phyloP scores from a whole-genome alignment of 2,797 vertebrate species.

The Potorous gilbertii region DNA sequence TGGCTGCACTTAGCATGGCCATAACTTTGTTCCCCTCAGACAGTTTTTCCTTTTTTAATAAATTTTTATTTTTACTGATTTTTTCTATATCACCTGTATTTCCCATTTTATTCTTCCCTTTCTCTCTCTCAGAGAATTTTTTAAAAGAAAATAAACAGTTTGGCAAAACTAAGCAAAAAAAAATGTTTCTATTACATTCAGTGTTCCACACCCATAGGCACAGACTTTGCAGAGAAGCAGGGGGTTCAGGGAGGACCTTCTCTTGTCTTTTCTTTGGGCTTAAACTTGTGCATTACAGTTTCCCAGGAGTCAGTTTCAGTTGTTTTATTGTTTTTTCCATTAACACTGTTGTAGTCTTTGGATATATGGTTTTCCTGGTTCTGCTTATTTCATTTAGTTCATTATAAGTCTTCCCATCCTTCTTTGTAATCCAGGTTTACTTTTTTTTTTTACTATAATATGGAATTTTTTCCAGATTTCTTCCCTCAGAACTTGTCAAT shows the following conservation, averaged over 20 bases:
- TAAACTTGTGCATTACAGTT: neutral
- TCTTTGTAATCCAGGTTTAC: neutral
- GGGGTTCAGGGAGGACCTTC: neutral
- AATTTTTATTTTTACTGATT: neutral
- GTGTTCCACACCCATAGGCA: neutral
- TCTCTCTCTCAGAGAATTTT: neutral
- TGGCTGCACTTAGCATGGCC: neutral
- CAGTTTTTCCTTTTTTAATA: neutral
- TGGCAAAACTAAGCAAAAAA: neutral
- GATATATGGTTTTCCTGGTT: neutral
- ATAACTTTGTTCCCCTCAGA: neutral
- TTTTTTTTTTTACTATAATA: neutral
- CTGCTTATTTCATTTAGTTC: neutral
- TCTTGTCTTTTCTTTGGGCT: neutral
- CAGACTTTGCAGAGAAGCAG: neutral
- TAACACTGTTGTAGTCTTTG: neutral
- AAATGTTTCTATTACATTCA: neutral
- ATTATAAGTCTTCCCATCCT: neutral
- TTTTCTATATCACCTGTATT: neutral
- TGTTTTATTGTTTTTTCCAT: neutral
- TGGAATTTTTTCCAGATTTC: neutral
- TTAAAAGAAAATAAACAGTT: neutral
- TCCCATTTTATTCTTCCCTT: neutral
- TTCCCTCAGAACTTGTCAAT: neutral
- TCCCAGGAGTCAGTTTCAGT: neutral